Percentiles rank a stretch among this genome's conserved stretches.
Evolutionary conservation across 2,113 vertebrate species (phyloP).

Genomic region (Poeciliopsis retropinna): DNA sequence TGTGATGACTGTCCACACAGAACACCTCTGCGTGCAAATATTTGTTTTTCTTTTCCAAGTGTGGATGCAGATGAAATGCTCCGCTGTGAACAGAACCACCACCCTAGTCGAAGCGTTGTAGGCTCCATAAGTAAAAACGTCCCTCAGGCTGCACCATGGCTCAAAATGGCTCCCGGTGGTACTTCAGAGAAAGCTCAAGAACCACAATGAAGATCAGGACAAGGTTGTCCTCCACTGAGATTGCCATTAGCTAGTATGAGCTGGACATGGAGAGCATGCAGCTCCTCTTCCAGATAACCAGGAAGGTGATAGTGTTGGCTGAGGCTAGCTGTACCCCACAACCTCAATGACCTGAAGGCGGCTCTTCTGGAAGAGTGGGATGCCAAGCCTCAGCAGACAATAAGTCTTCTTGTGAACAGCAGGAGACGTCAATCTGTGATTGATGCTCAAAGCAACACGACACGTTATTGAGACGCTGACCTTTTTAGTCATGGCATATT

Average conservation of each 20-base stretch:
- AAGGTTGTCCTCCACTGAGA: constrained; percentile 70
- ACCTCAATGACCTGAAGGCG: no score
- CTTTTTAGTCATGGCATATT: no score
- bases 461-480: no score
- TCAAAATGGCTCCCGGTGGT: constrained; percentile 58
- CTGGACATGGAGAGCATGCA: constrained; percentile 75
- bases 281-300: constrained; percentile 76
- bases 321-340: background rate
- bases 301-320: constrained; percentile 74
- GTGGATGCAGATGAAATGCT: constrained; percentile 70
- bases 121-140: constrained; percentile 69
- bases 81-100: constrained; percentile 71
- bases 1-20: constrained; percentile 45
- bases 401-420: no score
- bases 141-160: constrained; percentile 72
- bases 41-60: constrained; percentile 56
- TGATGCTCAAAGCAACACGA: no score
- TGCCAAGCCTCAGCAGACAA: no score
- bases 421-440: no score
- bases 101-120: constrained; percentile 72
- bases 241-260: constrained; percentile 74
- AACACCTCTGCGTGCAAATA: constrained; percentile 54
- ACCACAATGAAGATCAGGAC: constrained; percentile 71
- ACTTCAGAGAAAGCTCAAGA: constrained; percentile 66
- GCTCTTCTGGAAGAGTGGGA: no score